Conservation (phyloP, 2,113 vertebrate species). For the Chloropsis hardwickii region DNA sequence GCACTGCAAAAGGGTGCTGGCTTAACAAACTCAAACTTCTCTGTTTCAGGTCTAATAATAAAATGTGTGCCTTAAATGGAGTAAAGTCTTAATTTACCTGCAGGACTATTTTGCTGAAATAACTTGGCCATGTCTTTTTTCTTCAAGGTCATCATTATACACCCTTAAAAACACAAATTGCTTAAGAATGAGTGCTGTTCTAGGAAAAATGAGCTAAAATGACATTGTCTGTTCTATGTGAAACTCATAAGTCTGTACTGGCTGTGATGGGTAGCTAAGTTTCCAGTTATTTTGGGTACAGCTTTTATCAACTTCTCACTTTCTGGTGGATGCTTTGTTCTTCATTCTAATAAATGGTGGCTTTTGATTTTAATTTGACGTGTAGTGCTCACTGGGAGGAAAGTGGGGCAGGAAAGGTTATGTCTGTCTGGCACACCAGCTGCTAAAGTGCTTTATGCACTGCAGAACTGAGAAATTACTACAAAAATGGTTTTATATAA, state of each 20-base stretch:
- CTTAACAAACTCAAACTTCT: background rate
- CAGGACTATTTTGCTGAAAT: background rate
- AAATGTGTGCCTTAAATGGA: slow-evolving; percentile 45
- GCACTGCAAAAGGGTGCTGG: background rate
- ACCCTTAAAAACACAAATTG: background rate
- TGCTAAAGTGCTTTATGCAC: background rate
- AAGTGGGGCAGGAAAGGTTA: background rate
- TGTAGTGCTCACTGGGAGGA: background rate
- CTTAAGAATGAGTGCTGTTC: background rate
- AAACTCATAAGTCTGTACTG: background rate
- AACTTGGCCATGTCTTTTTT: background rate
- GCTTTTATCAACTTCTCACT: background rate
- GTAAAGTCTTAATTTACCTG: background rate
- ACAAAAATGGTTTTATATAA: background rate
- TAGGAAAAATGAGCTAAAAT: background rate
- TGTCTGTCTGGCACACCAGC: background rate
- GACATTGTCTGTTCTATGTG: background rate
- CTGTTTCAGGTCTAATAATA: background rate
- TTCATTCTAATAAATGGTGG: background rate
- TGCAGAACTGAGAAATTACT: background rate
- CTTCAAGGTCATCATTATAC: background rate
- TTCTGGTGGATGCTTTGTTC: background rate
- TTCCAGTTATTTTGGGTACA: background rate
- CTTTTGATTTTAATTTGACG: background rate
- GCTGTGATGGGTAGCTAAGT: background rate